Conservation (phyloP, 2,113 vertebrate genomes). For the Antigone vipio region DNA sequence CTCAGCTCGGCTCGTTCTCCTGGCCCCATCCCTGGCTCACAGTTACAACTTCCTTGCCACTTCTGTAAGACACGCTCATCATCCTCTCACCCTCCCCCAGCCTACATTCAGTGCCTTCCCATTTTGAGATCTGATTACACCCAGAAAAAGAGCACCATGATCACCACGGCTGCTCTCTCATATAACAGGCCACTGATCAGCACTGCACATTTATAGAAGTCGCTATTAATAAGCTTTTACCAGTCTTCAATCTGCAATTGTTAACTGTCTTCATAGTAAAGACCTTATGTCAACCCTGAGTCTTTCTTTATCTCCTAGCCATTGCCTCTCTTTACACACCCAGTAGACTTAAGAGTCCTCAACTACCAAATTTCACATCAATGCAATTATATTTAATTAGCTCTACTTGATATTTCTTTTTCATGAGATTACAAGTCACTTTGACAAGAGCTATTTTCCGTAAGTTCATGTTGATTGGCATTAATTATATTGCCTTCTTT, state of each 20-base stretch:
- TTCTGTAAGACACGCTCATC: not conserved
- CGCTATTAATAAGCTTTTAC: not conserved
- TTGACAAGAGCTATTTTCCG: slow-evolving; percentile 39
- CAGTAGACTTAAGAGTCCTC: not conserved
- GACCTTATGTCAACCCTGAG: not conserved
- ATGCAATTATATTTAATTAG: slow-evolving; percentile 59
- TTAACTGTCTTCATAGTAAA: not conserved
- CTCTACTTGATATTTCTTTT: slow-evolving; percentile 50
- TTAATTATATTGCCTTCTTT: slow-evolving; percentile 44
- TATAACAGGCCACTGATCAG: not conserved
- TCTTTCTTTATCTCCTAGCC: not conserved
- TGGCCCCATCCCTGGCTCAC: not conserved
- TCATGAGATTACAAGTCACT: slow-evolving; percentile 55
- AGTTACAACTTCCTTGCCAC: not conserved
- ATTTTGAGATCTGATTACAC: not conserved
- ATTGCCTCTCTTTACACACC: not conserved
- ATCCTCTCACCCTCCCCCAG: not conserved
- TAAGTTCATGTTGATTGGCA: slow-evolving; percentile 36
- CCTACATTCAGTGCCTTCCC: not conserved
- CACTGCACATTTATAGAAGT: not conserved
- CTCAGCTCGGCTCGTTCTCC: not conserved
- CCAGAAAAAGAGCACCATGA: not conserved
- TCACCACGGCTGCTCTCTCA: rapidly evolving
- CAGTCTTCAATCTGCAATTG: not conserved
- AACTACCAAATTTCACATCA: slow-evolving; percentile 12